Conservation (phyloP, 1,140 invertebrate species). For the Drosophila subpulchrella region DNA sequence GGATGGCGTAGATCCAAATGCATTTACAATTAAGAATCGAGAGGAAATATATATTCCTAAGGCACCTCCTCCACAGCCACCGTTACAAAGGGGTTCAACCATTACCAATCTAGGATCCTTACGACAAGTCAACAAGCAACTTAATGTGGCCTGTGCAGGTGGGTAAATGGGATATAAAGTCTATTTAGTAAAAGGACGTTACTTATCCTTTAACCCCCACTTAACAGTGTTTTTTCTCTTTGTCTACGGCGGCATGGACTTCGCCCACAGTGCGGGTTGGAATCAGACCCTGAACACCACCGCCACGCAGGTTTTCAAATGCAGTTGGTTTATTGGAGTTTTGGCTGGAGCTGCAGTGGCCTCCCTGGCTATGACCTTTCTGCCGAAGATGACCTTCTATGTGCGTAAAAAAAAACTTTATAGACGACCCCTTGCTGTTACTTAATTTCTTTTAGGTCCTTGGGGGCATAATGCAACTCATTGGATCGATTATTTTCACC, state of each 20-base stretch:
- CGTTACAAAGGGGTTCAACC: neutral
- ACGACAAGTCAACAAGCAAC: slow-evolving; percentile 25
- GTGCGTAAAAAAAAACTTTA: slow-evolving; percentile 26
- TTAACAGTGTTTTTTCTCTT: slow-evolving; percentile 39
- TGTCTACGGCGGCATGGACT: slow-evolving; percentile 66
- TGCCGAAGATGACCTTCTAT: slow-evolving; percentile 57
- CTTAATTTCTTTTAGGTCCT: slow-evolving; percentile 10
- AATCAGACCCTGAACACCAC: slow-evolving; percentile 40
- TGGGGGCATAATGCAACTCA: slow-evolving; percentile 39
- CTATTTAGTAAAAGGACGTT: neutral
- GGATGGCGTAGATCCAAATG: neutral
- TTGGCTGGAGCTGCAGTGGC: slow-evolving; percentile 52
- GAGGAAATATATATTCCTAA: neutral
- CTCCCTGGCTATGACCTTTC: slow-evolving; percentile 21
- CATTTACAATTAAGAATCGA: neutral
- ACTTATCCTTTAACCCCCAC: neutral
- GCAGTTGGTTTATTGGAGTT: slow-evolving; percentile 72
- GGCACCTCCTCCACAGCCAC: neutral
- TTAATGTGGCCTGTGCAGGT: slow-evolving; percentile 25
- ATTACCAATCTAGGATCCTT: neutral
- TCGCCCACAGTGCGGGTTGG: slow-evolving; percentile 68
- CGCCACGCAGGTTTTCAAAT: slow-evolving; percentile 40
- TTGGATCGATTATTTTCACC: slow-evolving; percentile 60
- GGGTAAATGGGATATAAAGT: neutral
- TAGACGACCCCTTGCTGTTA: neutral